Evolutionary conservation across 2,797 vertebrate species (phyloP).

Genomic region (Poeciliopsis infans): DNA sequence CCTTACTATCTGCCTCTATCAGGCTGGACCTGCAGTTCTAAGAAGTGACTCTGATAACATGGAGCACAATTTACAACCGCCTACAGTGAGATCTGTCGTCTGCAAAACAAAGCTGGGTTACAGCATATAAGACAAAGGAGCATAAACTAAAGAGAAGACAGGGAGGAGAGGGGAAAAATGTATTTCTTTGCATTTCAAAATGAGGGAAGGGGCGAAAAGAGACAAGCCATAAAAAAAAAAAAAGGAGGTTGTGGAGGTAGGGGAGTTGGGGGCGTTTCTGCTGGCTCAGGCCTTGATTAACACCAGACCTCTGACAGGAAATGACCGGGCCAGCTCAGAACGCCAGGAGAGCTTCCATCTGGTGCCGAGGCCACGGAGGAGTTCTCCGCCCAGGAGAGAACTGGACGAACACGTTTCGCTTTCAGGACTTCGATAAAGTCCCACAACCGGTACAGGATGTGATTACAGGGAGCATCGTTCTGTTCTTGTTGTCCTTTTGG

Average conservation of each 20-base stretch:
- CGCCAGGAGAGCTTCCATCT: slow-evolving; percentile 84
- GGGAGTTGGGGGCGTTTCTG: slow-evolving; percentile 67
- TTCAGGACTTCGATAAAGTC: slow-evolving; percentile 35
- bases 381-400: slow-evolving; percentile 64
- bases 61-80: slow-evolving; percentile 41
- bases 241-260: slow-evolving; percentile 55
- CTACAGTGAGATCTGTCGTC: slow-evolving; percentile 28
- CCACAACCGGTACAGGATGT: slow-evolving; percentile 1
- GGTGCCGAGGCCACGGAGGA: slow-evolving; percentile 70
- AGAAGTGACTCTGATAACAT: slow-evolving; percentile 59
- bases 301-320: slow-evolving; percentile 87
- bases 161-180: slow-evolving; percentile 38
- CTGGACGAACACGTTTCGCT: slow-evolving; percentile 22
- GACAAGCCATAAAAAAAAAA: slow-evolving; percentile 48
- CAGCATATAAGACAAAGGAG: slow-evolving; percentile 48
- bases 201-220: slow-evolving; percentile 37
- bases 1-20: slow-evolving; percentile 57
- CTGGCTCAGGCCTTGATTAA: slow-evolving; percentile 83
- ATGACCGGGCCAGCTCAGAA: slow-evolving; percentile 83
- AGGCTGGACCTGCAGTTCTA: slow-evolving; percentile 52
- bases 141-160: slow-evolving; percentile 31
- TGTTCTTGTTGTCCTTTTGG: slow-evolving; percentile 20
- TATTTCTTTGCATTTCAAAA: slow-evolving; percentile 48
- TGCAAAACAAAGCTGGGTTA: slow-evolving; percentile 46
- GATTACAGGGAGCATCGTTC: slow-evolving; percentile 5